Conservation (phyloP, 2,797 vertebrate genomes). For the Nannoperca obscura region DNA sequence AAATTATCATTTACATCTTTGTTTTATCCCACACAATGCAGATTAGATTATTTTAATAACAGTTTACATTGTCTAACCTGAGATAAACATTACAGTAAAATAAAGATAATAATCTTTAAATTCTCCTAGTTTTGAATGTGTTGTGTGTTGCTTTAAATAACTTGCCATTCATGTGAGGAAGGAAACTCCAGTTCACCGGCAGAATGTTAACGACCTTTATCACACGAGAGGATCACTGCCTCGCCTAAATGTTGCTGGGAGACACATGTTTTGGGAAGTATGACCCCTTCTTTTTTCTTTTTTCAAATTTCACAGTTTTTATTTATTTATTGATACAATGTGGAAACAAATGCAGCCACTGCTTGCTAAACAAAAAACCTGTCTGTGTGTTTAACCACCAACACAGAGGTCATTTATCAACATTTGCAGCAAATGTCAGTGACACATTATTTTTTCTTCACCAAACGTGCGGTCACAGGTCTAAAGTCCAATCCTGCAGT, state of each 20-base stretch:
- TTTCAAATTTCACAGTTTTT: background rate
- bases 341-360: background rate
- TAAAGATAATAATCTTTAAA: background rate
- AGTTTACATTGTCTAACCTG: too few relatives aligned
- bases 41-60: too few relatives aligned
- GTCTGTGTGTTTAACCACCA: background rate
- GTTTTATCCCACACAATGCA: background rate
- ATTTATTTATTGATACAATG: background rate
- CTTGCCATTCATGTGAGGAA: background rate
- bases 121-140: background rate
- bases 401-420: background rate
- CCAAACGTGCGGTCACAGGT: constrained; percentile 8
- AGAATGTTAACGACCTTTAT: background rate
- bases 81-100: background rate
- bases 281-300: too few relatives aligned
- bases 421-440: constrained; percentile 28
- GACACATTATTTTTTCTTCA: constrained; percentile 40
- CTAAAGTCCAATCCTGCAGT: constrained; percentile 52
- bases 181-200: background rate
- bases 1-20: background rate
- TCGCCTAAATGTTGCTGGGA: constrained; percentile 21
- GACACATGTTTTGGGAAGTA: constrained; percentile 12
- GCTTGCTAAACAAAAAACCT: background rate
- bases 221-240: background rate
- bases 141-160: background rate